These are phyloP conservation scores for Plagodis pulveraria DNA, from an alignment of 2,888 invertebrate species.

Conservation along the genomic window DNA sequence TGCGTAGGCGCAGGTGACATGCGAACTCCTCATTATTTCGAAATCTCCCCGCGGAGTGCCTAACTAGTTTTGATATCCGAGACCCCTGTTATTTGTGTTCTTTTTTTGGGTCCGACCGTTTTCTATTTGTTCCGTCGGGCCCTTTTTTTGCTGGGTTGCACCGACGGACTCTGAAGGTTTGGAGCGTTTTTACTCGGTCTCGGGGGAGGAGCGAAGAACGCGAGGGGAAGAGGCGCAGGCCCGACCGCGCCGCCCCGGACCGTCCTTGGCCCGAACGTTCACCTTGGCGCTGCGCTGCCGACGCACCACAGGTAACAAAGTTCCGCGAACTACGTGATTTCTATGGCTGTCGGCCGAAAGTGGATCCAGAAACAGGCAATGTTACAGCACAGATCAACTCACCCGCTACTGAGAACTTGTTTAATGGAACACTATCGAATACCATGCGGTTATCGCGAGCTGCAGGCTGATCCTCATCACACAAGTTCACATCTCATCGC, in stretches of 20 bases:
- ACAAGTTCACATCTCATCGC: conserved; percentile 33
- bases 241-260: conserved; percentile 72
- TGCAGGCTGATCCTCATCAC: conserved; percentile 40
- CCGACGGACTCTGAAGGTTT: conserved; percentile 75
- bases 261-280: conserved; percentile 85
- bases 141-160: conserved; percentile 78
- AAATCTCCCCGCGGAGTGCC: conserved; percentile 56
- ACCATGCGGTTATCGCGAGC: conserved; percentile 12
- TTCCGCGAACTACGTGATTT: conserved; percentile 84
- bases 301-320: conserved; percentile 83
- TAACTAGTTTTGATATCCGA: conserved; percentile 75
- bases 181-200: conserved; percentile 73
- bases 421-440: conserved; percentile 30
- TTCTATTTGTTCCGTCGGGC: conserved; percentile 83
- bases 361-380: conserved; percentile 61
- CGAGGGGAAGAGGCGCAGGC: conserved; percentile 53
- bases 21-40: conserved; percentile 69
- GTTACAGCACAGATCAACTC: conserved; percentile 37
- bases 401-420: conserved; percentile 27
- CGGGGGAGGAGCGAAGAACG: conserved; percentile 51
- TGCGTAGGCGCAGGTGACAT: conserved; percentile 80
- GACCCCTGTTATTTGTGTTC: conserved; percentile 72
- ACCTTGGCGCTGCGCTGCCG: conserved; percentile 81
- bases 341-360: conserved; percentile 81
- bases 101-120: conserved; percentile 68